Percentiles rank a stretch among this genome's conserved stretches.
Conservation (phyloP, 1,140 invertebrate species). For the Bradysia coprophila region DNA sequence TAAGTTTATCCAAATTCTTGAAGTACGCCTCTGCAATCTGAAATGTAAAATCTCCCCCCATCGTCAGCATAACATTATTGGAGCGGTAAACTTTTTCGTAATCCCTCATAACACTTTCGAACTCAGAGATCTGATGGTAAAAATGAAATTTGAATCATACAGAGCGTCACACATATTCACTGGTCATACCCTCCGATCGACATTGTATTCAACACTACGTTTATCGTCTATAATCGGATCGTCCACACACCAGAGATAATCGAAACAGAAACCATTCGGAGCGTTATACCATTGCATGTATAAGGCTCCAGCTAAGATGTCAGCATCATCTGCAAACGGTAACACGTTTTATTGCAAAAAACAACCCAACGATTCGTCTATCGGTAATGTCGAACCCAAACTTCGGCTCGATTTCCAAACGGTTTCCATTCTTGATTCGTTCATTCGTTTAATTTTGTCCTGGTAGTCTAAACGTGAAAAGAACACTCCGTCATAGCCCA, state of each 20-base stretch:
- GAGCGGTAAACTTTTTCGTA: constrained; percentile 32
- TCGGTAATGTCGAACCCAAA: too few species aligned
- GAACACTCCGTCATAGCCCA: constrained; percentile 70
- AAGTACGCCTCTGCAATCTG: constrained; percentile 62
- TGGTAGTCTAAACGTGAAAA: constrained; percentile 71
- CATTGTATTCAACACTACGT: constrained; percentile 51
- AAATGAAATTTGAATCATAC: background rate
- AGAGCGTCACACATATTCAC: too few species aligned
- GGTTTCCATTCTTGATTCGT: constrained; percentile 53
- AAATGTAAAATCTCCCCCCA: constrained; percentile 81
- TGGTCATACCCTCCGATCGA: constrained; percentile 40
- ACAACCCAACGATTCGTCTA: too few species aligned
- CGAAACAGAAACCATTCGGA: constrained; percentile 72
- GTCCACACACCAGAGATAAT: constrained; percentile 56
- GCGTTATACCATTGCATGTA: constrained; percentile 60
- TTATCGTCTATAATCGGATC: constrained; percentile 44
- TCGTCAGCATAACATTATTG: constrained; percentile 58
- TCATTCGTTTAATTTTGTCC: constrained; percentile 44
- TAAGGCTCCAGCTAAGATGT: constrained; percentile 48
- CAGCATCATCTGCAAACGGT: constrained; percentile 28
- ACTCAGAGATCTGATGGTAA: constrained; percentile 25
- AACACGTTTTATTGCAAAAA: too few species aligned
- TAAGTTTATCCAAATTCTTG: constrained; percentile 64
- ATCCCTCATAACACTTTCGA: constrained; percentile 27
- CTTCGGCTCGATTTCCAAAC: constrained; percentile 64